Evolutionary conservation across 2,797 vertebrate species (phyloP).

Genomic region (Sebastes paucispinis): DNA sequence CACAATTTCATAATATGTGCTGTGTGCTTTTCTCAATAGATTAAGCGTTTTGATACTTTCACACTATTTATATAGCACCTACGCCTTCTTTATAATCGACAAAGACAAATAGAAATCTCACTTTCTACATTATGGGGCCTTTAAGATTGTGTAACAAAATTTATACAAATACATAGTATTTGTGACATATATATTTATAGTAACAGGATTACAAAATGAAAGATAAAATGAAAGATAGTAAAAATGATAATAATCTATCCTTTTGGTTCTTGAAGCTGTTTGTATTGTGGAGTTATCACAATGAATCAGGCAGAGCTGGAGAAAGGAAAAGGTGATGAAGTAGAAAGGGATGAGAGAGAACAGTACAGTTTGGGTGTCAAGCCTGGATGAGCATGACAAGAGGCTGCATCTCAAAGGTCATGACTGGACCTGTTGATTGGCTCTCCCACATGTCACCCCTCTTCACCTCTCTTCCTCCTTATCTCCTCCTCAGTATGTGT

Average conservation of each 20-base stretch:
- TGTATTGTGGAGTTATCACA: neutral
- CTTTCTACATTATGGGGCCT: neutral
- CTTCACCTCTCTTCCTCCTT: conserved; percentile 23
- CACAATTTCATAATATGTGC: neutral
- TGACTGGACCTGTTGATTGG: conserved; percentile 53
- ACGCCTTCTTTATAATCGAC: too few relatives aligned
- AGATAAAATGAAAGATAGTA: neutral
- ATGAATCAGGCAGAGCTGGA: neutral
- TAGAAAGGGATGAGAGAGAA: neutral
- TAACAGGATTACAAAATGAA: neutral
- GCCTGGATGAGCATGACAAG: conserved; percentile 49
- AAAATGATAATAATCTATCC: neutral
- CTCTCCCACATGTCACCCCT: conserved; percentile 12
- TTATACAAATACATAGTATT: too few relatives aligned
- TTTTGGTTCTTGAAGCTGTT: neutral
- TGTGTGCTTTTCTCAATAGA: neutral
- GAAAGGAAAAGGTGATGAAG: conserved; percentile 5
- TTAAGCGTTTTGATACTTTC: too few relatives aligned
- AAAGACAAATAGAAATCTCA: rapidly evolving
- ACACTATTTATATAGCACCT: too few relatives aligned
- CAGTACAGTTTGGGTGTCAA: conserved; percentile 7
- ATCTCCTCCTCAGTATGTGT: conserved; percentile 21
- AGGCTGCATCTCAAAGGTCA: conserved; percentile 54
- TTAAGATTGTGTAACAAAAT: neutral
- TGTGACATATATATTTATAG: neutral